A percentile compares a stretch with the other conserved stretches of the same genome.
phyloP scores from a whole-genome alignment of 2,797 vertebrate genomes.

The Poeciliopsis turneri region DNA sequence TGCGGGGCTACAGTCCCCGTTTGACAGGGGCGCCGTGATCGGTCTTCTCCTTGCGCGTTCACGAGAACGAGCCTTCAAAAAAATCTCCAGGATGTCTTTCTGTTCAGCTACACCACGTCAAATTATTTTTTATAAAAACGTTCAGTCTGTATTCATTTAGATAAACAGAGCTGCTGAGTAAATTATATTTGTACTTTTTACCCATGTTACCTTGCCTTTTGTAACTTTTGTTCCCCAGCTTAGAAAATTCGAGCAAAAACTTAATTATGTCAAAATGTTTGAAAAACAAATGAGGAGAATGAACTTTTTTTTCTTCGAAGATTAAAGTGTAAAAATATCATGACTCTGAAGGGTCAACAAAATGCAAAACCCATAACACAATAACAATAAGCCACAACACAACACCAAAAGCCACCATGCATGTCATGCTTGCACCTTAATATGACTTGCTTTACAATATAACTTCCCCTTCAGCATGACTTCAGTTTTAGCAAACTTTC shows the following conservation, averaged over 20 bases:
- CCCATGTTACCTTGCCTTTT: neutral
- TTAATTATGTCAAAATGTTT: neutral
- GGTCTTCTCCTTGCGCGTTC: slow-evolving; percentile 62
- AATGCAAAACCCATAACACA: neutral
- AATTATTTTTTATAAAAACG: neutral
- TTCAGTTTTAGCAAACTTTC: neutral
- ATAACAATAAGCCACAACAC: neutral
- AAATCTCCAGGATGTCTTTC: neutral
- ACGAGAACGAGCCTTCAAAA: slow-evolving; percentile 29
- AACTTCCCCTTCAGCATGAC: neutral
- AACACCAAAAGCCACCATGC: neutral
- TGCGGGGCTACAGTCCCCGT: slow-evolving; percentile 87
- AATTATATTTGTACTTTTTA: neutral
- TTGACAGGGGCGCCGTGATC: slow-evolving; percentile 88
- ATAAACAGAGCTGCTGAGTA: neutral
- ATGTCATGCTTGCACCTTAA: neutral
- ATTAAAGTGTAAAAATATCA: neutral
- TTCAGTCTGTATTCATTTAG: neutral
- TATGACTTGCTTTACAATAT: neutral
- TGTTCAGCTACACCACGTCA: neutral
- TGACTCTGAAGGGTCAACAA: neutral
- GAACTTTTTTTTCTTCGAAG: neutral
- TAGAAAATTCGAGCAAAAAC: neutral
- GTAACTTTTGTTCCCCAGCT: neutral
- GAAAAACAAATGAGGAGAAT: neutral